Percentiles rank a stretch among this genome's conserved stretches.
Evolutionary conservation across 1,140 invertebrate species (phyloP).

Genomic region (Drosophila kikkawai): DNA sequence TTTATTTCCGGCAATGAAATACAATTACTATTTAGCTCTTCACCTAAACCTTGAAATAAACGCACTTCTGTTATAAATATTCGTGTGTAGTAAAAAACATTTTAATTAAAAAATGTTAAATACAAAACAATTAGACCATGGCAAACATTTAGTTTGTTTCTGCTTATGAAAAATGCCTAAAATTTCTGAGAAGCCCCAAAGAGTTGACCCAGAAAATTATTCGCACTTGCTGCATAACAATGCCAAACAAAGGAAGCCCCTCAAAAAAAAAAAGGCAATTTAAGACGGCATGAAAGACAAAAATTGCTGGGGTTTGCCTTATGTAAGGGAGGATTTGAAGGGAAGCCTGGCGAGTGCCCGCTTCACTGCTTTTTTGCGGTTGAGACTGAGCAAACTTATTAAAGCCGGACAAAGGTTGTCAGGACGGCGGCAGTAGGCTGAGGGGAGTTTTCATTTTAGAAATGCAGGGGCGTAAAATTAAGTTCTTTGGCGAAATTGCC

Average conservation of each 20-base stretch:
- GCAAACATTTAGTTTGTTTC: constrained; percentile 9
- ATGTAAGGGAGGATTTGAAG: constrained; percentile 23
- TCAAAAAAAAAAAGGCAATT: constrained; percentile 42
- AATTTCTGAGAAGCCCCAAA: not conserved
- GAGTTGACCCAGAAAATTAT: constrained; percentile 28
- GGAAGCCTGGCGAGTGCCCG: constrained; percentile 45
- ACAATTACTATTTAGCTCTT: not conserved
- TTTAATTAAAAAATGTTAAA: constrained; percentile 9
- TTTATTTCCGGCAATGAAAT: not conserved
- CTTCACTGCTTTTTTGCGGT: constrained; percentile 32
- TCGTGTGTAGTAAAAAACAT: not conserved
- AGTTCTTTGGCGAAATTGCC: constrained; percentile 58
- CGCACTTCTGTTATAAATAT: not conserved
- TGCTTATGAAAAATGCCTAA: constrained; percentile 14
- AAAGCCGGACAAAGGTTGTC: constrained; percentile 33
- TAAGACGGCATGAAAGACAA: constrained; percentile 48
- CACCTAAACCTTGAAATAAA: not conserved
- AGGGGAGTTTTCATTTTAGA: constrained; percentile 42
- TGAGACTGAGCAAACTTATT: constrained; percentile 65
- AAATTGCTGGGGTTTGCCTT: constrained; percentile 2
- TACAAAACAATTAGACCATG: not conserved
- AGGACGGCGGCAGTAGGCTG: not conserved
- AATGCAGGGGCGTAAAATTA: constrained; percentile 81
- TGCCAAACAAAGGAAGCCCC: constrained; percentile 31
- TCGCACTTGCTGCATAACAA: constrained; percentile 15